Conservation (phyloP, 2,888 invertebrate species). For the Cactoblastis cactorum region DNA sequence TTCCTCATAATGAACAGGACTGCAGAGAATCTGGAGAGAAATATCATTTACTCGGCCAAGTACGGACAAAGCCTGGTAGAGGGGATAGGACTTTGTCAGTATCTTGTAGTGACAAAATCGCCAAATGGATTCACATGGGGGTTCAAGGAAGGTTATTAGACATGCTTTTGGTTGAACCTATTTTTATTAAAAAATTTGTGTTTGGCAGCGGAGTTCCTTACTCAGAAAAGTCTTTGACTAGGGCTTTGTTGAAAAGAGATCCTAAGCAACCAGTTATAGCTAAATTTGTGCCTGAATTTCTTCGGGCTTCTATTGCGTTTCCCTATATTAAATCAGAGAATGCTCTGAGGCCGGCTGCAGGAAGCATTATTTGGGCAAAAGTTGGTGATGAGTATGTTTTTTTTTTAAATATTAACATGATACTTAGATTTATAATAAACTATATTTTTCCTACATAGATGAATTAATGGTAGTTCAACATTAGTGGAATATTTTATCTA, state of each 20-base stretch:
- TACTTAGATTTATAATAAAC: not conserved
- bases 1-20: constrained; percentile 78
- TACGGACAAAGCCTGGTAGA: constrained; percentile 93
- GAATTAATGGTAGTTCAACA: too few relatives aligned
- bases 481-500: too few relatives aligned
- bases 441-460: too few relatives aligned
- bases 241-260: constrained; percentile 69
- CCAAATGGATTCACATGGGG: constrained; percentile 92
- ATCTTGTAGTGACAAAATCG: constrained; percentile 96
- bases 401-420: constrained; percentile 5
- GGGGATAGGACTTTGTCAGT: constrained; percentile 93
- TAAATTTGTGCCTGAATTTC: constrained; percentile 36
- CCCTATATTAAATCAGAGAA: constrained; percentile 33
- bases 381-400: constrained; percentile 41
- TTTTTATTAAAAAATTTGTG: constrained; percentile 84
- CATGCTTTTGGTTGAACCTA: constrained; percentile 81
- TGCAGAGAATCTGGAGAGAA: constrained; percentile 70
- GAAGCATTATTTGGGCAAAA: constrained; percentile 61
- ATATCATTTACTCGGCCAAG: constrained; percentile 84
- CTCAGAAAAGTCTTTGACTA: constrained; percentile 76
- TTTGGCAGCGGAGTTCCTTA: constrained; percentile 85
- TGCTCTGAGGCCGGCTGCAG: constrained; percentile 44
- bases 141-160: constrained; percentile 90
- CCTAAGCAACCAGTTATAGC: constrained; percentile 21
- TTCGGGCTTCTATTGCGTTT: constrained; percentile 46